Evolutionary conservation across 2,888 invertebrate species (phyloP).

Genomic region (Ceratothoa steindachneri): DNA sequence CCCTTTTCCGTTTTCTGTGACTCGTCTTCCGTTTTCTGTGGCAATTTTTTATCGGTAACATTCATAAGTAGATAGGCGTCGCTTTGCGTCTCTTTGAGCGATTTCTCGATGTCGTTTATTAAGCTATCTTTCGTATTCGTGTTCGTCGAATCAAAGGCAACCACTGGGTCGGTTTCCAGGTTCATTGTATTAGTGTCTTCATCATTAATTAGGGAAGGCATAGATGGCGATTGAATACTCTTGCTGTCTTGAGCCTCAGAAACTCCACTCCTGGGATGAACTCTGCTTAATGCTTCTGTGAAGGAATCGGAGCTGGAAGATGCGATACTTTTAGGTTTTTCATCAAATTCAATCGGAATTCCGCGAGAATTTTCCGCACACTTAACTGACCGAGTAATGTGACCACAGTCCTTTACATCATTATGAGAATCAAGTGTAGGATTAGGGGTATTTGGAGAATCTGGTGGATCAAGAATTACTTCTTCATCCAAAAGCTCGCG

Average conservation of each 20-base stretch:
- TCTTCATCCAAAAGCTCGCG: background rate
- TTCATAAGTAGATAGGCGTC: background rate
- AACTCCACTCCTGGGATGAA: background rate
- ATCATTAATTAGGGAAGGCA: background rate
- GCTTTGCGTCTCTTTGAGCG: background rate
- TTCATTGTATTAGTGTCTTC: too few relatives aligned
- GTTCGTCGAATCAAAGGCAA: too few relatives aligned
- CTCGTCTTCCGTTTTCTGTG: background rate
- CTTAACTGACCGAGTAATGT: background rate
- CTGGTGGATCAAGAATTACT: background rate
- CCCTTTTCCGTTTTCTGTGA: conserved; percentile 9
- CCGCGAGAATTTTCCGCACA: background rate
- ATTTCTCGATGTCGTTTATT: background rate
- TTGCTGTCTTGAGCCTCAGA: background rate
- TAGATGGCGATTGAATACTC: background rate
- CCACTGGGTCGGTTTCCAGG: too few relatives aligned
- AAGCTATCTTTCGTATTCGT: background rate
- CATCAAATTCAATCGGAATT: too few relatives aligned
- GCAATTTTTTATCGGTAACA: background rate
- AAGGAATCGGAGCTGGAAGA: conserved; percentile 5
- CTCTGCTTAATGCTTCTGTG: background rate
- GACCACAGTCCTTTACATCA: background rate
- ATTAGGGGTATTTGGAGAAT: background rate
- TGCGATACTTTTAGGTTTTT: background rate
- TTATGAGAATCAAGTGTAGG: background rate